A percentile compares a stretch with the other conserved stretches of the same genome.
These are phyloP conservation scores for Pomacea canaliculata DNA, from an alignment of 2,888 invertebrate genomes.

Conservation along the genomic window DNA sequence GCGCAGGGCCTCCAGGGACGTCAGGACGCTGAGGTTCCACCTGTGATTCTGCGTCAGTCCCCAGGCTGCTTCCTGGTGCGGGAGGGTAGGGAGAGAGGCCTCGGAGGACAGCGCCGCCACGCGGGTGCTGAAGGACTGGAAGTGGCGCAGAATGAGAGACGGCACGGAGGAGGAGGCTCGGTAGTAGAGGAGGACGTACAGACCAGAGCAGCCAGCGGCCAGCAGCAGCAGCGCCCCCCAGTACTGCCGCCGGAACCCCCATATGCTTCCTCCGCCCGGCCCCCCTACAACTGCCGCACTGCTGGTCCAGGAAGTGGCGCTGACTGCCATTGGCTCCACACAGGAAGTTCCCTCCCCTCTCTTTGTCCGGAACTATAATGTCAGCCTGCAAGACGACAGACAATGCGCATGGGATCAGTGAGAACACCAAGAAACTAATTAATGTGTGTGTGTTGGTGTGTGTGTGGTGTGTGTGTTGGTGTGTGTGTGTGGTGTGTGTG, in stretches of 20 bases:
- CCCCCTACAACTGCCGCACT: background rate
- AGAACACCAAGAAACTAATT: too few relatives aligned
- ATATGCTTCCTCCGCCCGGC: background rate
- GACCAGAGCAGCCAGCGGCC: conserved; percentile 15
- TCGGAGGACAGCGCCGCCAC: background rate
- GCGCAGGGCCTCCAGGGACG: background rate
- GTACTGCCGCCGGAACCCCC: conserved; percentile 2
- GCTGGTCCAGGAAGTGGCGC: background rate
- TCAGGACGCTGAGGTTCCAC: background rate
- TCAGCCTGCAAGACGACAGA: too few relatives aligned
- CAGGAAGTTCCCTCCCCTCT: too few relatives aligned
- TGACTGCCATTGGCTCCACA: too few relatives aligned
- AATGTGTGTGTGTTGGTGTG: too few relatives aligned
- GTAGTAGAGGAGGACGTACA: conserved; percentile 21
- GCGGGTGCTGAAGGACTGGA: background rate
- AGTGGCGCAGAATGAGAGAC: background rate
- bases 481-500: too few relatives aligned
- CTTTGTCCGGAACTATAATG: too few relatives aligned
- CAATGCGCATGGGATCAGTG: too few relatives aligned
- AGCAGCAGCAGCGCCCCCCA: conserved; percentile 20
- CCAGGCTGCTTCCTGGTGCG: background rate
- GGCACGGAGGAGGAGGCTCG: background rate
- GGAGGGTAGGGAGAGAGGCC: background rate
- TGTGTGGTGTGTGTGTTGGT: too few relatives aligned
- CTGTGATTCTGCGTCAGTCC: too few relatives aligned